These are phyloP conservation scores for Sycophila sp. DNA, from an alignment of 1,140 invertebrate species.

Conservation along the genomic window DNA sequence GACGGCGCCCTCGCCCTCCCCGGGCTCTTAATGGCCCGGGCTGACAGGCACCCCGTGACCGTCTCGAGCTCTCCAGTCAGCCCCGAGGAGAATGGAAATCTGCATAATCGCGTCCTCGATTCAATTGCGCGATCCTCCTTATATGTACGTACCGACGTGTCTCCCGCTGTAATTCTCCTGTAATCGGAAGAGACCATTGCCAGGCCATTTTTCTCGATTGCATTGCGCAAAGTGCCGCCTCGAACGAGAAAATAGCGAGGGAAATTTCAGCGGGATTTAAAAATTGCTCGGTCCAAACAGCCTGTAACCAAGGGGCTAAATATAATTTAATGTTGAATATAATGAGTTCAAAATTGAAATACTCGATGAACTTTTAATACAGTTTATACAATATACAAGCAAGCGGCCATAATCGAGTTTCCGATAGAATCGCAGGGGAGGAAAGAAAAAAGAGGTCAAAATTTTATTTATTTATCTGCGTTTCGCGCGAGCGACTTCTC, in stretches of 20 bases:
- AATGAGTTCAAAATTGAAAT: not conserved
- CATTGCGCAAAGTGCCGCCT: too few relatives aligned
- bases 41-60: not conserved
- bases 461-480: not conserved
- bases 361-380: not conserved
- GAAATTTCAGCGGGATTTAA: too few relatives aligned
- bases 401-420: too few relatives aligned
- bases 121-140: not conserved
- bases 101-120: conserved; percentile 13
- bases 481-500: too few relatives aligned
- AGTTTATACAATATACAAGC: too few relatives aligned
- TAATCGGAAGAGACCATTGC: not conserved
- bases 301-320: not conserved
- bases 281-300: too few relatives aligned
- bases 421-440: too few relatives aligned
- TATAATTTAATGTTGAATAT: not conserved
- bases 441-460: too few relatives aligned
- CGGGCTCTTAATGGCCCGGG: not conserved
- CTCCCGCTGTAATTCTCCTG: not conserved
- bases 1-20: not conserved
- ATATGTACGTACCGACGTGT: not conserved
- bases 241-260: too few relatives aligned
- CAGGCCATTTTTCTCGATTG: too few relatives aligned
- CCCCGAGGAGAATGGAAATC: not conserved
- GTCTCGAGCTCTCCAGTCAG: too few relatives aligned